Evolutionary conservation across 2,888 invertebrate species (phyloP).

Genomic region (Lysandra coridon): DNA sequence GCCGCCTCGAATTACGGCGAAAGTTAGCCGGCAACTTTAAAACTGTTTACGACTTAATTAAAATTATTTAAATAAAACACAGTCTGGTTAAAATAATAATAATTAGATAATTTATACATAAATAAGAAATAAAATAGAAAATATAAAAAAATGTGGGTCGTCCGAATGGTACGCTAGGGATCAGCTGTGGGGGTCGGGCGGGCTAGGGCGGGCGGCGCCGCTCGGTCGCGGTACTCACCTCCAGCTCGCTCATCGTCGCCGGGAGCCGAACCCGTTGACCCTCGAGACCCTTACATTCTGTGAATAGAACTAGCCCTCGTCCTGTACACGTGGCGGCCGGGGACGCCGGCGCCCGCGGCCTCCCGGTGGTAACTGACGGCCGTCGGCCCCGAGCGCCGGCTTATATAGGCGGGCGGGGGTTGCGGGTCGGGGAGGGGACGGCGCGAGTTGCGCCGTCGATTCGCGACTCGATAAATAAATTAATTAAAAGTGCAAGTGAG

Average conservation of each 20-base stretch:
- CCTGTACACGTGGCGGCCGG: slow-evolving; percentile 60
- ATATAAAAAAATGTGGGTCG: slow-evolving; percentile 18
- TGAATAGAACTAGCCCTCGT: slow-evolving; percentile 62
- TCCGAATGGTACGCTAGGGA: slow-evolving; percentile 59
- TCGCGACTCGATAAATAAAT: slow-evolving; percentile 80
- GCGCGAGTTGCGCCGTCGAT: slow-evolving; percentile 79
- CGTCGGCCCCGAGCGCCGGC: slow-evolving; percentile 59
- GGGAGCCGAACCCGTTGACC: slow-evolving; percentile 51
- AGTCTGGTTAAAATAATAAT: not conserved
- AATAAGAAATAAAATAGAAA: not conserved
- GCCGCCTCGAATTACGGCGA: slow-evolving; percentile 4
- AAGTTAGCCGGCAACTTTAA: not conserved
- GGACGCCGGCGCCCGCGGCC: slow-evolving; percentile 63
- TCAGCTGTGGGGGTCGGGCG: slow-evolving; percentile 77
- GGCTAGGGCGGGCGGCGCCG: slow-evolving; percentile 64
- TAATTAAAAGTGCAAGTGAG: slow-evolving; percentile 82
- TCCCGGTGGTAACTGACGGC: slow-evolving; percentile 76
- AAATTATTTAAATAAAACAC: slow-evolving; percentile 26
- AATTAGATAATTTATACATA: not conserved
- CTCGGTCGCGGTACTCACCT: slow-evolving; percentile 65
- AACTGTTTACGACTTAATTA: not conserved
- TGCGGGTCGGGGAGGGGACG: slow-evolving; percentile 57
- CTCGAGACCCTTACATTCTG: slow-evolving; percentile 58
- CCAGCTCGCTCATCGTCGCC: slow-evolving; percentile 61
- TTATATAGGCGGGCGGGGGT: slow-evolving; percentile 66